Percentiles rank a stretch among this genome's conserved stretches.
Conservation (phyloP, 2,113 vertebrate genomes). For the Columbina picui region DNA sequence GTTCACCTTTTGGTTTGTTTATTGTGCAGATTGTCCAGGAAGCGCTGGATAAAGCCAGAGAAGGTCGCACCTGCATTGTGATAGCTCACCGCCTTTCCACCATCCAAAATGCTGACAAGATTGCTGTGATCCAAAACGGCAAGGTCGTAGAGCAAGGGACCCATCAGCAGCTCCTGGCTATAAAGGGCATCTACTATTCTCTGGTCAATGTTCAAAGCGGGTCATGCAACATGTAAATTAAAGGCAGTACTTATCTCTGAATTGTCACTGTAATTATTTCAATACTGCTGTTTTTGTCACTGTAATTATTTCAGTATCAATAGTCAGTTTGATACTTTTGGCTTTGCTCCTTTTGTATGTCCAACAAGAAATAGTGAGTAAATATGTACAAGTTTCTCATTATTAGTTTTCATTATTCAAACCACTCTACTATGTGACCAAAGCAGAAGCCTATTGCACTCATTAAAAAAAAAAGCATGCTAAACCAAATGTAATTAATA, state of each 20-base stretch:
- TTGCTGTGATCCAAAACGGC: too few relatives aligned
- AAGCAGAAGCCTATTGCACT: background rate
- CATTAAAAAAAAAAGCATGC: background rate
- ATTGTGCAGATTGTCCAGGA: too few relatives aligned
- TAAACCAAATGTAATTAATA: background rate
- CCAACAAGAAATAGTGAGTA: background rate
- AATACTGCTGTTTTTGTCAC: background rate
- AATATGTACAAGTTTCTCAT: background rate
- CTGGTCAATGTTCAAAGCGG: constrained; percentile 85
- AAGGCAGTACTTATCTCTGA: background rate
- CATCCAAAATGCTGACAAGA: too few relatives aligned
- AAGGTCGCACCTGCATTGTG: too few relatives aligned
- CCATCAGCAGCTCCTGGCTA: constrained; percentile 89
- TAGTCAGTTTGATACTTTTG: background rate
- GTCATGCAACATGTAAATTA: constrained; percentile 47
- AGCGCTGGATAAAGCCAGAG: too few relatives aligned
- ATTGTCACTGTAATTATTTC: background rate
- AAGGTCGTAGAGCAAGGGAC: constrained; percentile 37
- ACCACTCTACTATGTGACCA: background rate
- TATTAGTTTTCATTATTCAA: background rate
- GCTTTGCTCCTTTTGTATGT: background rate
- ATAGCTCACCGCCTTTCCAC: too few relatives aligned
- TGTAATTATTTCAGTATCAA: background rate
- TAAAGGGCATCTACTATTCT: constrained; percentile 85
- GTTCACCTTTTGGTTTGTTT: constrained; percentile 41